Evolutionary conservation across 2,113 vertebrate species (phyloP), one percentile per base, ranked within the genome.

Genomic region (Dasyornis broadbenti): DNA sequence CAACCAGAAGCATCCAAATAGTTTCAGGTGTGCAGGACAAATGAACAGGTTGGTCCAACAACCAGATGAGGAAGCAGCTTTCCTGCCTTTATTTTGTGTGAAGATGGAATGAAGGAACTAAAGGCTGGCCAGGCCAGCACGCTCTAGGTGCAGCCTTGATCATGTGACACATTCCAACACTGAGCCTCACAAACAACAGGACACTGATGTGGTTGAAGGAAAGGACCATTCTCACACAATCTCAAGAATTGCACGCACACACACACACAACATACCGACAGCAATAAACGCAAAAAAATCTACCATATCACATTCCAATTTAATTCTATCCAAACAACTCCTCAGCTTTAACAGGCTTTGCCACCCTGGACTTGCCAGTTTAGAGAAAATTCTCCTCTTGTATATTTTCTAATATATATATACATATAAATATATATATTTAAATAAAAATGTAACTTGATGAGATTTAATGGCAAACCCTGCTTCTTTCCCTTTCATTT

Each of bases 201-300:
- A 40, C 28, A 28, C 6, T 5, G 12, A 40, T 8, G 20, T 3
- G 27, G 20, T 21, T 28, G 10, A 75, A 78, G 30, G 30, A 39
- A 8, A n/a, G 56, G 15, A 61, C 20, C 23, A 13, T 42, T 35
- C 53, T 33, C 57, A 39, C 20, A 11, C 0, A 0, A 33, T 5
- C 59, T 21, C 61, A 10, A 63, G 18, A 45, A 45, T 4, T 45
- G 44, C 44, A 45, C 19, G 19, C 44, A 20, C 19, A 45, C 12
- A 27, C 42, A 30, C 3, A 42, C 17, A 44, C 15, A 22, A 35
- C 68, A 50, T 3, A 11, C 16, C 54, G 69, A 39, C 31, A 81
- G 54, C 40, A 80, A 52, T 28, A 64, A 71, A 79, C 17, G 5
- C 5, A 39, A 31, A 57, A 70, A 70, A 82, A 30, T 18, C 35